Evolutionary conservation across 1,140 invertebrate species (phyloP), one percentile per base, ranked within the genome.

Genomic region (Notospermus geniculatus): DNA sequence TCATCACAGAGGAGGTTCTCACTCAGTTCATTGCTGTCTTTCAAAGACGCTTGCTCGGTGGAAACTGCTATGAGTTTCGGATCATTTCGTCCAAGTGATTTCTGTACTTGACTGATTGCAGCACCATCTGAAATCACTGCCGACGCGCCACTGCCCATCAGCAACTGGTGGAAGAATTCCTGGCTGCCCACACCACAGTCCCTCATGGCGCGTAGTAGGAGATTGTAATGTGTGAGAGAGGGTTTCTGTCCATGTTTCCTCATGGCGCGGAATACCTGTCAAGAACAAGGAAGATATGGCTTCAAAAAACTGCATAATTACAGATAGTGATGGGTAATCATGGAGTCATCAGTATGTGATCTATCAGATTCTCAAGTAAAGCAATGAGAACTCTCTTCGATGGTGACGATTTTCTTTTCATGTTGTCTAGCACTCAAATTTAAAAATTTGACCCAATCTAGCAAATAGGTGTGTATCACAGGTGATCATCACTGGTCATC

Each of bases 261-360:
- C 88, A 96, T 89, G 81, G 91, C 88, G 53, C 88, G 86, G 91
- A 91, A 95, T n/a, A 93, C 78, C 84, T 86, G 57, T 7, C 70
- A 67, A 54, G 27, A 59, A 68, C 41, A 30, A 39, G 30, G 39
- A 29, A n/a, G 29, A 58, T 55, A 30, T n/a, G 23, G 46, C 17
- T 63, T 63, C 23, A 43, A 52, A 39, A 62, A 1, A 19, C 39
- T 7, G 23, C 57, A 36, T 28, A 4, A 63, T 32, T 28, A 63
- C 36, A 55, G 54, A 65, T 54, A 62, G 58, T n/a, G 28, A 52
- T 32, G 54, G 50, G 32, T n/a, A 50, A 7, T 4, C 17, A 15
- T 15, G 5, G 4, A 25, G 4, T 4, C 54, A 7, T 9, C 5
- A 56, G 15, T 25, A 39, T 30, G 4, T 22, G n/a, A 56, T 30